A percentile compares a stretch with the other conserved stretches of the same genome.
phyloP scores from a whole-genome alignment of 1,140 invertebrate species.

The Caenorhabditis inopinata region DNA sequence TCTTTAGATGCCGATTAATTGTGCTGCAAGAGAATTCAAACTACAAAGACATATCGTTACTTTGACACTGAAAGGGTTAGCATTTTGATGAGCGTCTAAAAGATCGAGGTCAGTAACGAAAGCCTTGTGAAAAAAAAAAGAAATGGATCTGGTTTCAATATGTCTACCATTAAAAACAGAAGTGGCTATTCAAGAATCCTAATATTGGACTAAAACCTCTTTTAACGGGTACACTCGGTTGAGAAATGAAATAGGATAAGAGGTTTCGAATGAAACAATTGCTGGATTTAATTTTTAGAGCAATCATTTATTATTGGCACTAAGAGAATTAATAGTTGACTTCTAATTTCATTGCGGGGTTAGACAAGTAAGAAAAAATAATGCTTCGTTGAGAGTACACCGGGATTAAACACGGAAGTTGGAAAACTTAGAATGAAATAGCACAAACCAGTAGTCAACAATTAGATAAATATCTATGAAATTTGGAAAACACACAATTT shows the following conservation, averaged over 20 bases:
- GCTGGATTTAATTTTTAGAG: slow-evolving; percentile 8
- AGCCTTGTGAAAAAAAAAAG: neutral
- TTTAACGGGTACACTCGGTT: neutral
- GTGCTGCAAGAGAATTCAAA: too few relatives aligned
- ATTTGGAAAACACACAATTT: too few relatives aligned
- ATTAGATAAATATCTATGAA: too few relatives aligned
- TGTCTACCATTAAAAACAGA: slow-evolving; percentile 9
- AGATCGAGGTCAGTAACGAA: neutral
- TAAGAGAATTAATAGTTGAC: neutral
- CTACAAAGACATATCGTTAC: neutral
- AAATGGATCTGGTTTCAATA: slow-evolving; percentile 31
- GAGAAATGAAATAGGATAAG: slow-evolving; percentile 10
- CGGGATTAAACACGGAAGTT: too few relatives aligned
- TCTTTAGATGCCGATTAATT: neutral
- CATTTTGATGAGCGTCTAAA: too few relatives aligned
- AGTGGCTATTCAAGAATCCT: neutral
- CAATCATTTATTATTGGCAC: neutral
- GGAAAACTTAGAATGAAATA: too few relatives aligned
- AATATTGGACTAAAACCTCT: neutral
- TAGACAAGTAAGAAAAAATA: too few relatives aligned
- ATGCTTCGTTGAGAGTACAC: too few relatives aligned
- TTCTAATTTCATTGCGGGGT: too few relatives aligned
- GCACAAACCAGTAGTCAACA: too few relatives aligned
- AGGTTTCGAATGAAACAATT: slow-evolving; percentile 17
- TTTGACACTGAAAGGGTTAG: too few relatives aligned